Conservation (phyloP, 2,797 vertebrate genomes). For the Notolepis coatsorum region DNA sequence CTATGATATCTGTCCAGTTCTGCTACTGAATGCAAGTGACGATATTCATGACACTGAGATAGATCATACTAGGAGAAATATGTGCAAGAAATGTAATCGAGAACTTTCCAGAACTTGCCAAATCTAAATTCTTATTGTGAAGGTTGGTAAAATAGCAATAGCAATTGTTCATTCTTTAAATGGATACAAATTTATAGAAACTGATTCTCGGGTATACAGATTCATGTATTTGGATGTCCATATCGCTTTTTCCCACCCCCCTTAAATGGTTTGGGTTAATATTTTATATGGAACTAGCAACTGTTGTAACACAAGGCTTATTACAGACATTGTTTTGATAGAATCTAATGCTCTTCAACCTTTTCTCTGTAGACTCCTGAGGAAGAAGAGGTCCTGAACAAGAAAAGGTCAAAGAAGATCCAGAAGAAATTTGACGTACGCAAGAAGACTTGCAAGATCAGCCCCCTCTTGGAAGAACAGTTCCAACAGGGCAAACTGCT, state of each 20-base stretch:
- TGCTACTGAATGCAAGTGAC: conserved; percentile 92
- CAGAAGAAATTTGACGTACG: conserved; percentile 97
- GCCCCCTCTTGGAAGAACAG: conserved; percentile 93
- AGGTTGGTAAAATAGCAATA: too few species aligned
- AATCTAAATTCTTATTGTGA: too few species aligned
- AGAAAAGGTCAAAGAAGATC: conserved; percentile 97
- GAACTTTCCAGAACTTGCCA: too few species aligned
- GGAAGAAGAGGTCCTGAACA: conserved; percentile 97
- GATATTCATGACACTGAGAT: conserved; percentile 85
- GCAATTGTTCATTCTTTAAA: too few species aligned
- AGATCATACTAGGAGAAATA: conserved; percentile 54
- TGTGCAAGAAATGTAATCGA: not conserved
- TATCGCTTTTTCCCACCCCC: too few species aligned
- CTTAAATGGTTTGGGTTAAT: too few species aligned
- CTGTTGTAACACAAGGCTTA: not conserved
- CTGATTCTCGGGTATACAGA: too few species aligned
- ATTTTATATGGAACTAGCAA: too few species aligned
- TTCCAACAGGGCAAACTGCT: conserved; percentile 98
- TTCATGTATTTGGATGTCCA: too few species aligned
- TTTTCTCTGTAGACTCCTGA: conserved; percentile 87
- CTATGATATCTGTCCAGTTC: conserved; percentile 93
- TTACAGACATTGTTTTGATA: not conserved
- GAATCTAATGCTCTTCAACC: not conserved
- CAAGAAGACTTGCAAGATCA: conserved; percentile 95
- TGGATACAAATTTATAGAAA: too few species aligned